Conservation (phyloP, 1,140 invertebrate genomes). For the Helicoverpa armigera region DNA sequence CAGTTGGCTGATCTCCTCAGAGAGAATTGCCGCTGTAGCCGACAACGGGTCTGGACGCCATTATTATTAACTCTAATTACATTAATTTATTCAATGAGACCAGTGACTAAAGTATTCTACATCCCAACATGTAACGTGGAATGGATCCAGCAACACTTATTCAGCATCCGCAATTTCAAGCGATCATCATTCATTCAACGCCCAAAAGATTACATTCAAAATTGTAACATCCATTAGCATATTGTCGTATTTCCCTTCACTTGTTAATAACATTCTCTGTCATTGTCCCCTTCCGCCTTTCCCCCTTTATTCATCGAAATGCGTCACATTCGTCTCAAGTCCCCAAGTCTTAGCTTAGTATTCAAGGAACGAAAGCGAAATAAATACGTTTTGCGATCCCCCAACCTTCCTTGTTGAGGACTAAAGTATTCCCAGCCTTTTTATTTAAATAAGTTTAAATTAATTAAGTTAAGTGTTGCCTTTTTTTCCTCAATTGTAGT, state of each 20-base stretch:
- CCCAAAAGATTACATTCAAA: neutral
- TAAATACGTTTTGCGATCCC: slow-evolving; percentile 22
- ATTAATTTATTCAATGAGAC: too few relatives aligned
- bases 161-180: too few relatives aligned
- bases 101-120: too few relatives aligned
- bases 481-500: neutral
- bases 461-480: slow-evolving; percentile 13
- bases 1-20: too few relatives aligned
- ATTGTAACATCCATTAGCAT: neutral
- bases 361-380: slow-evolving; percentile 26
- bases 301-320: neutral
- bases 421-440: neutral
- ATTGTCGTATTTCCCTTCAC: neutral
- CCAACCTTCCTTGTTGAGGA: slow-evolving; percentile 6
- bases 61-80: too few relatives aligned
- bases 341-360: slow-evolving; percentile 5
- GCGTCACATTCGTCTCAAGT: slow-evolving; percentile 18
- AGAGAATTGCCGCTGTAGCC: too few relatives aligned
- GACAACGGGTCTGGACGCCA: too few relatives aligned
- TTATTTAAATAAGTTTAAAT: slow-evolving; percentile 28
- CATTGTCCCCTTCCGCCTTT: neutral
- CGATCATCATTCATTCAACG: neutral
- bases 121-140: too few relatives aligned
- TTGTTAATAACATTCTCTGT: slow-evolving; percentile 16
- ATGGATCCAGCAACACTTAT: too few relatives aligned